Base-by-base conservation (phyloP, 2,113 vertebrate species). In the Alouatta palliata region DNA sequence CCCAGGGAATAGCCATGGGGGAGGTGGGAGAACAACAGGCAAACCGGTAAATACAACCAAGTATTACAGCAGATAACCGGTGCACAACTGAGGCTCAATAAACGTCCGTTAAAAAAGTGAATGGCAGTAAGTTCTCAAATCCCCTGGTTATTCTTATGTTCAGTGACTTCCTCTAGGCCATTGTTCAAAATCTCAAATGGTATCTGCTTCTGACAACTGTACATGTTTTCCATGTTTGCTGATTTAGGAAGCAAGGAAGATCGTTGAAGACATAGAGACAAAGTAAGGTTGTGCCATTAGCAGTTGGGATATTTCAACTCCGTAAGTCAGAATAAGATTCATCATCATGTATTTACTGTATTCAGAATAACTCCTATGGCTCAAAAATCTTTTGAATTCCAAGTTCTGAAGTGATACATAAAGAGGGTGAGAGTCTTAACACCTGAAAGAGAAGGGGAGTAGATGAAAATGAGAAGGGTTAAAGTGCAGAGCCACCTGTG, bases 171-270 rank as follows among this genome's bases (percentile, higher is more conserved):
- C 25, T 87, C 70, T 87, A 86, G 30, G 58, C 49, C 7, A 75
- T 87, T 58, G 20, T 75, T 90, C 32, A 85, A 82, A 94, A 87
- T n/a, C 19, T 94, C 56, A 64, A 17, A 75, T 14, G 54, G 45
- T 40, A 3, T 66, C 71, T 88, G 2, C 23, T 56, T 85, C 90
- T 91, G 81, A 54, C 19, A 91, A 75, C 47, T 64, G 10, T 23
- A n/a, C 23, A 1, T 79, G 13, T 64, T 83, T 37, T 30, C 30
- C 43, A 2, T n/a, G 7, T 94, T 68, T 77, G 17, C 6, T 86
- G 58, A 93, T 12, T 91, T 76, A 64, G 61, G 66, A 87, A 95
- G 56, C 30, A 85, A 93, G 83, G 20, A n/a, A 85, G 66, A 56
- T 5, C 84, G 3, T 30, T 71, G 73, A 89, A 66, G 40, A 82